These are phyloP conservation scores for Heliconius melpomene DNA, from an alignment of 1,140 invertebrate genomes.

Conservation along the genomic window DNA sequence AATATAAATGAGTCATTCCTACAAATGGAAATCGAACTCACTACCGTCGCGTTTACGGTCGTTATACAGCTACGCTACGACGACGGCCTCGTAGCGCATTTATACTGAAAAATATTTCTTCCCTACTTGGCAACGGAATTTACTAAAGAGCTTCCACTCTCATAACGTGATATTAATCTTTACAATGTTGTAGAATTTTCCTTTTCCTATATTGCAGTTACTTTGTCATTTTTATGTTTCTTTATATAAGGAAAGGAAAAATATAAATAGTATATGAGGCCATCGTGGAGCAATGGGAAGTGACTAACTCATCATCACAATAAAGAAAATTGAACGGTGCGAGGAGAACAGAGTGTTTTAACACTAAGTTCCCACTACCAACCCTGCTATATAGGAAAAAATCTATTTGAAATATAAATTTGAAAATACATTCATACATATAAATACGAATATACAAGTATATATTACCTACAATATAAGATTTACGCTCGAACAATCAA, in stretches of 20 bases:
- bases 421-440: too few species aligned
- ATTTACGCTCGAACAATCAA: constrained; percentile 15
- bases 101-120: background rate
- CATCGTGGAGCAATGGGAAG: background rate
- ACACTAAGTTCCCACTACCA: too few species aligned
- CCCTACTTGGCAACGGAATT: background rate
- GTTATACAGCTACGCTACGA: background rate
- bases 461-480: constrained; percentile 9
- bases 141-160: background rate
- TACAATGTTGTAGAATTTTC: background rate
- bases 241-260: background rate
- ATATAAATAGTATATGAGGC: background rate
- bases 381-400: too few species aligned
- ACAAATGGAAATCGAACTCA: too few species aligned
- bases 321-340: too few species aligned
- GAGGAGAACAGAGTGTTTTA: too few species aligned
- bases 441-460: background rate
- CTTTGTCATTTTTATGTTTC: background rate
- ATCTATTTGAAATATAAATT: too few species aligned
- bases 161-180: background rate
- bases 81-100: background rate
- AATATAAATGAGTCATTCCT: too few species aligned
- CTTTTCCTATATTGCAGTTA: background rate
- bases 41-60: background rate
- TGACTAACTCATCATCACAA: too few species aligned